Conservation (phyloP, 2,797 vertebrate genomes). For the Mareca penelope region DNA sequence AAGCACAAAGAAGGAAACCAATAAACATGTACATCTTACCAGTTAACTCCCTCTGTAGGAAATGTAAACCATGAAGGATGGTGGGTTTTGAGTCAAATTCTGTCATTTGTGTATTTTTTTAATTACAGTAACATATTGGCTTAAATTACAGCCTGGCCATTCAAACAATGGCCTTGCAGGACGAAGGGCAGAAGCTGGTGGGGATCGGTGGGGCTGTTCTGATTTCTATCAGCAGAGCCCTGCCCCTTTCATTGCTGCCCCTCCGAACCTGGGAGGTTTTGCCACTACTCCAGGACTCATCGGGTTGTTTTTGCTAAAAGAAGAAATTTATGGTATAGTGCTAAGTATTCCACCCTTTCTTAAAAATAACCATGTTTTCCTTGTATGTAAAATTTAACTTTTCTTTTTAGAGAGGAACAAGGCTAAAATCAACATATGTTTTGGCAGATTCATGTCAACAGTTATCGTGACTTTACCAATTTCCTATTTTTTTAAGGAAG, state of each 20-base stretch:
- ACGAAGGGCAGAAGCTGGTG: slow-evolving; percentile 21
- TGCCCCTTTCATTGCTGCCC: fast-evolving
- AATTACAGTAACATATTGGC: slow-evolving; percentile 58
- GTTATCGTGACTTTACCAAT: not conserved
- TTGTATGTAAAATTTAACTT: not conserved
- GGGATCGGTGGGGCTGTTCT: not conserved
- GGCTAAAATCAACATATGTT: not conserved
- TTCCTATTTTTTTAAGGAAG: not conserved
- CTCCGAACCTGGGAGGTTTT: not conserved
- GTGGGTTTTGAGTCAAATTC: slow-evolving; percentile 53
- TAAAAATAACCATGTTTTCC: not conserved
- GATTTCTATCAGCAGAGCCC: not conserved
- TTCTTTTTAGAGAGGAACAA: not conserved
- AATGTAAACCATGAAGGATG: slow-evolving; percentile 65
- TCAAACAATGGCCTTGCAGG: slow-evolving; percentile 13
- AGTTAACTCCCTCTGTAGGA: slow-evolving; percentile 69
- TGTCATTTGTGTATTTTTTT: slow-evolving; percentile 70
- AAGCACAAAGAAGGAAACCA: slow-evolving; percentile 67
- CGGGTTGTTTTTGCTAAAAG: not conserved
- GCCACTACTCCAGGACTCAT: not conserved
- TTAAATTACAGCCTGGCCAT: slow-evolving; percentile 43
- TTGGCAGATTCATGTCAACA: not conserved
- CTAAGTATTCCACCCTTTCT: not conserved
- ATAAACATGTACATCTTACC: slow-evolving; percentile 64
- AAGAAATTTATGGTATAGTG: not conserved